phyloP scores from a whole-genome alignment of 1,140 invertebrate genomes.

The Drosophila insularis region DNA sequence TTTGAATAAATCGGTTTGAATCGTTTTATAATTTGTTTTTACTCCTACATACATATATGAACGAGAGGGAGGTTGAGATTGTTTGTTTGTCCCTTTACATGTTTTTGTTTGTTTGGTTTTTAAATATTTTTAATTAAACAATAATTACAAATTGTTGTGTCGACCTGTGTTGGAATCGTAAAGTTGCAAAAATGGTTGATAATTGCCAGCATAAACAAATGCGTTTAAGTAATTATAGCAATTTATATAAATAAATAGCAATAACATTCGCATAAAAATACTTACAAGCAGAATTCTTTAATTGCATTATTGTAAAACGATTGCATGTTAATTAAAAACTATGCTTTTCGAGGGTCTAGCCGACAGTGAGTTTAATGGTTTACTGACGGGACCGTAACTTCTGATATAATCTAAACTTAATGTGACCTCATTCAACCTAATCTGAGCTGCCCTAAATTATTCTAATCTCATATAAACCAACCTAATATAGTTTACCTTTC shows the following conservation, averaged over 20 bases:
- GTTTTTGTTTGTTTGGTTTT: background rate
- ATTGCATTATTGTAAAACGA: background rate
- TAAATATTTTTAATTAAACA: slow-evolving; percentile 2
- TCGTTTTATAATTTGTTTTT: slow-evolving; percentile 45
- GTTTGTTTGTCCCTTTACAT: slow-evolving; percentile 10
- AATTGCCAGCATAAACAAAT: background rate
- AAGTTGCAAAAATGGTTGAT: background rate
- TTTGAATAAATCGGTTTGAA: slow-evolving; percentile 29
- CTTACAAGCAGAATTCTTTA: background rate
- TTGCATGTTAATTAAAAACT: background rate
- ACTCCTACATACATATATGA: background rate
- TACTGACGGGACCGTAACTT: no score
- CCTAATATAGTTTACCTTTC: background rate
- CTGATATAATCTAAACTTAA: no score
- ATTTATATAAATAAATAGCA: slow-evolving; percentile 1
- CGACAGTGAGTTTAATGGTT: no score
- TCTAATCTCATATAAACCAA: no score
- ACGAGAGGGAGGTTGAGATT: slow-evolving; percentile 5
- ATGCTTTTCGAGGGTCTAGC: background rate
- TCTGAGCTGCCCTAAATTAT: no score
- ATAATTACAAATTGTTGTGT: slow-evolving; percentile 6
- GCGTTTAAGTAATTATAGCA: background rate
- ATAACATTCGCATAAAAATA: background rate
- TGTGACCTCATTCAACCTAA: no score
- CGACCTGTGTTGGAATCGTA: background rate